Base-by-base conservation (phyloP, 1,140 invertebrate species). In the Orchesella cincta region DNA sequence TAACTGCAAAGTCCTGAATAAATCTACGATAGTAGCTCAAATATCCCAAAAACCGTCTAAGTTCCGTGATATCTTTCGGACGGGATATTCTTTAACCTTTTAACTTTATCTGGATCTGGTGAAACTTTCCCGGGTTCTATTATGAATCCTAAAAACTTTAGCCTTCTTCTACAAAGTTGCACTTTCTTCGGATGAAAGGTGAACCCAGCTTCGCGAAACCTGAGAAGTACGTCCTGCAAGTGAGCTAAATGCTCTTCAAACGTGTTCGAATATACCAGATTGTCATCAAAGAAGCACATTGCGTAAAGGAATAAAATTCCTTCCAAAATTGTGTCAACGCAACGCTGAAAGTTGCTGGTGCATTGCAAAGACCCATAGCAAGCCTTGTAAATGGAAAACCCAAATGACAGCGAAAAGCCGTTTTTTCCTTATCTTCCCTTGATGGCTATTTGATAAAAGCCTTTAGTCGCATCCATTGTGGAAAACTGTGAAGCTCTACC, bases 361-460 rank as follows among this genome's bases (percentile, higher is more conserved):
- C 81, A 81, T 87, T 87, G 8, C 76, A 80, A 8, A 88, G 79
- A 23, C 87, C 87, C 80, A 87, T 87, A 18, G 86, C 86, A 76
- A 87, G 82, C 71, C 83, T 79, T 0, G 79, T 75, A 78, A 84
- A 88, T 74, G 87, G 78, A 52, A 82, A 79, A 0, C 81, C 83
- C 26, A 77, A 73, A 3, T 81, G 83, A 0, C 82, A 82, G 1
- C 82, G 76, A 64, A 85, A 86, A 0, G 83, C 84, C 0, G 85
- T 86, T 76, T 87, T 88, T 28, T 83, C 77, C n/a, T 80, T 83
- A 77, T 85, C 84, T 0, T 84, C 81, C 78, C 57, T 84, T 78
- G 0, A 86, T 75, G 1, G 84, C 35, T 79, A 87, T 36, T 81
- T 88, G 88, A 81, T 86, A 86, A 78, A 86, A 90, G 0, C 88